phyloP scores from a whole-genome alignment of 2,797 vertebrate genomes.

The Anguilla megastoma region DNA sequence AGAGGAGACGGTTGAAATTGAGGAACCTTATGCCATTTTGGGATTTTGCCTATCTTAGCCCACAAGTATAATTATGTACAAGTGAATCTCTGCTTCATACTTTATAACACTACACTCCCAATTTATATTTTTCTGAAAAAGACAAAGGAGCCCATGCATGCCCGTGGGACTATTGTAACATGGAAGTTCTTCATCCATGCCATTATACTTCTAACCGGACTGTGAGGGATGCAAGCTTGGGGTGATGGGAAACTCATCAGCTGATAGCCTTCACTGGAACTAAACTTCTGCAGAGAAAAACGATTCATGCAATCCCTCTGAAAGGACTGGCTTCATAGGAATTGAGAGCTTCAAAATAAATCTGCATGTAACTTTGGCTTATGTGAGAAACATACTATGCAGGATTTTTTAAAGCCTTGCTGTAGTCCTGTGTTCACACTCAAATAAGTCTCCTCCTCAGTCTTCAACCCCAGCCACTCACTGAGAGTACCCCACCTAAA shows the following conservation, averaged over 20 bases:
- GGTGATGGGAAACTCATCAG: not conserved
- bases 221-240: not conserved
- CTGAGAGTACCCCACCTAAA: too few relatives aligned
- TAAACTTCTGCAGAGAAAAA: not conserved
- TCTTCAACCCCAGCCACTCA: too few relatives aligned
- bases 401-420: too few relatives aligned
- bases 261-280: not conserved
- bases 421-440: too few relatives aligned
- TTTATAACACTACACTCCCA: not conserved
- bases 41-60: not conserved
- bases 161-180: not conserved
- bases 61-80: not conserved
- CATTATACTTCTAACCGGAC: not conserved
- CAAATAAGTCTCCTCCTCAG: too few relatives aligned
- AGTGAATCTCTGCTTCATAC: not conserved
- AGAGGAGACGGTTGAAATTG: not conserved
- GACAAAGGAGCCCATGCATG: not conserved
- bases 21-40: conserved; percentile 33
- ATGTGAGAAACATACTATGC: too few relatives aligned
- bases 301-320: not conserved
- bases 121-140: not conserved
- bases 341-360: not conserved
- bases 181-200: not conserved
- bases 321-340: not conserved
- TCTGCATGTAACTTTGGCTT: too few relatives aligned